phyloP scores from a whole-genome alignment of 2,113 vertebrate genomes.

The Xiphophorus hellerii region DNA sequence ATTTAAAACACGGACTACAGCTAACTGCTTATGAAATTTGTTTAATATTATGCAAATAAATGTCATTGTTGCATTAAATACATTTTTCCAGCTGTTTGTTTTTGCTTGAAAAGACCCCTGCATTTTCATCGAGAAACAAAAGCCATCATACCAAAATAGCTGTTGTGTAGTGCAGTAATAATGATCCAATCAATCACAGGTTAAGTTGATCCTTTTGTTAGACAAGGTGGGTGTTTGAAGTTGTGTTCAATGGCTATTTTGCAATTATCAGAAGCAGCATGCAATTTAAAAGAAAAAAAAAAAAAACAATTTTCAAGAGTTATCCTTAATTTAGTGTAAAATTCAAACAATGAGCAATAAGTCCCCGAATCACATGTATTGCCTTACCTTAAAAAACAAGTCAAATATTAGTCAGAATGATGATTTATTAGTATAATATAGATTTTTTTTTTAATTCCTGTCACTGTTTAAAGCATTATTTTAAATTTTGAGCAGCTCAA shows the following conservation, averaged over 20 bases:
- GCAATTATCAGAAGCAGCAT: neutral
- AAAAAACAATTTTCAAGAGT: neutral
- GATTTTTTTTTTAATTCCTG: no score
- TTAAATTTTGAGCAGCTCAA: no score
- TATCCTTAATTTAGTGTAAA: slow-evolving; percentile 4
- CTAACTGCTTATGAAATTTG: neutral
- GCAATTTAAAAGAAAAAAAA: slow-evolving; percentile 6
- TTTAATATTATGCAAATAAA: neutral
- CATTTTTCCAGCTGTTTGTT: no score
- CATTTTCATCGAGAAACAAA: slow-evolving; percentile 30
- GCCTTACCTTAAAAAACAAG: neutral
- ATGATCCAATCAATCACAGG: slow-evolving; percentile 32
- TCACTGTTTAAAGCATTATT: no score
- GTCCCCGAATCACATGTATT: neutral
- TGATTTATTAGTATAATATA: neutral
- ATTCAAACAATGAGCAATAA: neutral
- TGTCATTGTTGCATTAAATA: neutral
- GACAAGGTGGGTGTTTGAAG: slow-evolving; percentile 42
- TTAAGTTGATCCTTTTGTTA: slow-evolving; percentile 40
- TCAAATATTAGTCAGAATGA: neutral
- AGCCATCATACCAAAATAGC: slow-evolving; percentile 16
- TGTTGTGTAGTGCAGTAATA: slow-evolving; percentile 5
- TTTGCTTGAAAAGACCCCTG: neutral
- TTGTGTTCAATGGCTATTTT: slow-evolving; percentile 25
- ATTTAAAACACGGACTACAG: neutral